phyloP scores from a whole-genome alignment of 2,797 vertebrate genomes.

The Propithecus deckenii region DNA sequence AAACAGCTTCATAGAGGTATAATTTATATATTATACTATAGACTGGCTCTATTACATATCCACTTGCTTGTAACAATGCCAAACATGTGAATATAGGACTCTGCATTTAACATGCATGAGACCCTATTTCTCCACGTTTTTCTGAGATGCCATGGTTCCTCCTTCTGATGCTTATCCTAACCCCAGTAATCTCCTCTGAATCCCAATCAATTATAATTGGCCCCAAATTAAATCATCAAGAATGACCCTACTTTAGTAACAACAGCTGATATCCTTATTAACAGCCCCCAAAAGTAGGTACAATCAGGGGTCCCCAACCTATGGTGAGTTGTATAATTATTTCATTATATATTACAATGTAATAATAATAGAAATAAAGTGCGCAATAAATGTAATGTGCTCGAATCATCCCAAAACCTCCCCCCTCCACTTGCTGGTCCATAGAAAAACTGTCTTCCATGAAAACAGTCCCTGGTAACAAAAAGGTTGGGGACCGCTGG shows the following conservation, averaged over 20 bases:
- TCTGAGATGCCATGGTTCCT: background rate
- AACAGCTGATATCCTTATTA: background rate
- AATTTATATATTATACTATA: background rate
- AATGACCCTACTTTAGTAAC: background rate
- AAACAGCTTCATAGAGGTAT: background rate
- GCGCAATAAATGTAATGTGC: too few species aligned
- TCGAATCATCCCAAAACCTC: too few species aligned
- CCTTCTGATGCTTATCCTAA: background rate
- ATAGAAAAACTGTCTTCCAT: too few species aligned
- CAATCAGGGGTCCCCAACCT: too few species aligned
- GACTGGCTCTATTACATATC: background rate
- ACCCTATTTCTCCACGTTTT: background rate
- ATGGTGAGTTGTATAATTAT: too few species aligned
- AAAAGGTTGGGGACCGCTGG: too few species aligned
- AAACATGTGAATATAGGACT: background rate
- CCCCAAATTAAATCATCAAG: background rate
- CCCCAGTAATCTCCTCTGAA: background rate
- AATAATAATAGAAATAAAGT: too few species aligned
- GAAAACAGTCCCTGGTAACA: too few species aligned
- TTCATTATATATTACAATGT: too few species aligned
- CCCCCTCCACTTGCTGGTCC: too few species aligned
- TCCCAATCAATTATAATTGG: background rate
- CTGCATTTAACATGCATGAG: background rate
- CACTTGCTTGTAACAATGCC: background rate
- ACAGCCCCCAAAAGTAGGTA: background rate